Base-by-base conservation (phyloP, 2,797 vertebrate genomes). In the Acipenser ruthenus region DNA sequence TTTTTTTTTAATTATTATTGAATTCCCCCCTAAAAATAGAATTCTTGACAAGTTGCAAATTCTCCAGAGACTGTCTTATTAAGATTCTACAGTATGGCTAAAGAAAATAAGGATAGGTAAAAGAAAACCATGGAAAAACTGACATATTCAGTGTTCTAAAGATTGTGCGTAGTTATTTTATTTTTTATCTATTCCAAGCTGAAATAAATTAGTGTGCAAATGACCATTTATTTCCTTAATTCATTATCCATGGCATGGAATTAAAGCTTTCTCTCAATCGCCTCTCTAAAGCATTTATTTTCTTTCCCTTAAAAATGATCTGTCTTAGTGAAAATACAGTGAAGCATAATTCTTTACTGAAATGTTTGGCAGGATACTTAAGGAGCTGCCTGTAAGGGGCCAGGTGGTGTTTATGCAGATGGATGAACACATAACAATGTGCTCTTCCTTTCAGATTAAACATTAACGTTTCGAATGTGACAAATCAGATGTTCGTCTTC, bases 321-420 rank as follows among this genome's bases (percentile, higher is more conserved):
- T 76, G 78, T 80, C 80, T 86, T 86, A 63, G 74, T 69, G 79
- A 81, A 84, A 77, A 82, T 86, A 84, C 88, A 90, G 88, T 88
- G 88, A 86, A 82, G 82, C 81, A 76, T 88, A 87, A 89, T 89
- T 89, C 88, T 85, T 83, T 86, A 52, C 75, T 71, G 60, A 83
- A 73, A 83, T 77, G 86, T 84, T 81, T 89, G 87, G 88, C 86
- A 82, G 87, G 82, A 37, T 89, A 86, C 86, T 94, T 83, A 88
- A 95, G 93, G 93, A 94, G 92, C 91, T 89, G 93, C 91, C 90
- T 92, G 89, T 69, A 85, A 90, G 82, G 84, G 90, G 89, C 93
- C 94, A 98, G 95, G 95, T 97, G 94, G 94, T 96, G 93, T 96
- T 98, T 96, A 94, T 96, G 93, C 95, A 96, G 95, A 97, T 95